Evolutionary conservation across 1,140 invertebrate species (phyloP).

Genomic region (Drosophila albomicans): DNA sequence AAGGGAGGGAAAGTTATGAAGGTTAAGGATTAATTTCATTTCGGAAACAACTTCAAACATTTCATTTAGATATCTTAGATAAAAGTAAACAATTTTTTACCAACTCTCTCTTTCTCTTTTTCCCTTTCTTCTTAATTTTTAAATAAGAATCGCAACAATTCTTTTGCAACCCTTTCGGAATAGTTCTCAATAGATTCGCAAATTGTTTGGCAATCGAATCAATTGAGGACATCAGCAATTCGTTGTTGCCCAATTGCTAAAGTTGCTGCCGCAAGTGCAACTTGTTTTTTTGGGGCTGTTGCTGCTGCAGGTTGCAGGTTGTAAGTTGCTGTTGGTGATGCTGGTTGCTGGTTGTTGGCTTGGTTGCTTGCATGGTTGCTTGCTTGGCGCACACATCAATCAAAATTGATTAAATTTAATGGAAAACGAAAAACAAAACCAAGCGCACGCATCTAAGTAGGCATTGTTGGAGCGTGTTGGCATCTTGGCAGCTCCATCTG

Average conservation of each 20-base stretch:
- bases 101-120: too few relatives aligned
- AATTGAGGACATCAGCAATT: slow-evolving; percentile 19
- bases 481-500: slow-evolving; percentile 78
- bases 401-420: slow-evolving; percentile 78
- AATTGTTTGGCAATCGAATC: background rate
- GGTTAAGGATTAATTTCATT: too few relatives aligned
- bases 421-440: slow-evolving; percentile 37
- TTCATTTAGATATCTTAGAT: too few relatives aligned
- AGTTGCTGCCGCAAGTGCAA: slow-evolving; percentile 23
- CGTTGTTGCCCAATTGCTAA: slow-evolving; percentile 12
- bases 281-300: slow-evolving; percentile 48
- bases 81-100: too few relatives aligned
- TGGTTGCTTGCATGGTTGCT: slow-evolving; percentile 28
- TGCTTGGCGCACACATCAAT: slow-evolving; percentile 73
- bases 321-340: slow-evolving; percentile 13
- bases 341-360: slow-evolving; percentile 4
- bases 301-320: slow-evolving; percentile 15
- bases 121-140: too few relatives aligned
- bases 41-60: too few relatives aligned
- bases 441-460: slow-evolving; percentile 54
- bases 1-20: too few relatives aligned
- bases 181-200: background rate
- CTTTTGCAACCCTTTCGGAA: too few relatives aligned
- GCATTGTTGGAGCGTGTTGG: slow-evolving; percentile 71
- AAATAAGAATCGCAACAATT: too few relatives aligned